Conservation (phyloP, 1,140 invertebrate species). For the Eubasilissa regina region DNA sequence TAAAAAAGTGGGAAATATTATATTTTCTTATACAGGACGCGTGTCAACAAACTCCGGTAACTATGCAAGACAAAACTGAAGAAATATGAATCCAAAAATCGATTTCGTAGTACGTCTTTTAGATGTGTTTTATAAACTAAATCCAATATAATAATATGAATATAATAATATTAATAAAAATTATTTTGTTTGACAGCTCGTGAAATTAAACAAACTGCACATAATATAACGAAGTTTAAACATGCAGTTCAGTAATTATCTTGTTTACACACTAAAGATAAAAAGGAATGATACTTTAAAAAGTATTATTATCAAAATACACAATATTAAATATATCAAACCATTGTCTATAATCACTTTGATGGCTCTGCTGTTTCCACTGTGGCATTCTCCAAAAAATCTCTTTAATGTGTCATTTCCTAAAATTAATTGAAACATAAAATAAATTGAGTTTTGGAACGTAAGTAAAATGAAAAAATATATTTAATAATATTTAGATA, state of each 20-base stretch:
- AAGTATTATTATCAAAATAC: too few relatives aligned
- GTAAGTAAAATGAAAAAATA: neutral
- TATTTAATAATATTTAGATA: too few relatives aligned
- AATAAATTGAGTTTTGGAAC: neutral
- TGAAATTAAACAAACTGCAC: too few relatives aligned
- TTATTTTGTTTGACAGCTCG: constrained; percentile 22
- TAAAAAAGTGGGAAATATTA: too few relatives aligned
- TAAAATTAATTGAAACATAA: constrained; percentile 68
- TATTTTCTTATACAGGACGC: too few relatives aligned
- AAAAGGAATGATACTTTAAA: too few relatives aligned
- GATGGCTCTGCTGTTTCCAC: constrained; percentile 84
- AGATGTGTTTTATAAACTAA: neutral
- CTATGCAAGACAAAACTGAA: too few relatives aligned
- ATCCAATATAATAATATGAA: constrained; percentile 14
- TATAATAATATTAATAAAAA: constrained; percentile 45
- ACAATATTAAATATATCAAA: constrained; percentile 66
- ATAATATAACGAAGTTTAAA: too few relatives aligned
- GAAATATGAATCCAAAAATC: constrained; percentile 55
- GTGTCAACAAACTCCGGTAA: too few relatives aligned
- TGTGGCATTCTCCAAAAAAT: constrained; percentile 87
- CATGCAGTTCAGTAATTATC: too few relatives aligned
- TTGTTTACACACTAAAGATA: too few relatives aligned
- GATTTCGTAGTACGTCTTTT: neutral
- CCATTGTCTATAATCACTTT: constrained; percentile 92
- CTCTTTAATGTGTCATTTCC: constrained; percentile 87